These are phyloP conservation scores for Romanogobio albipinnatus DNA, from an alignment of 2,113 vertebrate genomes.

Conservation along the genomic window DNA sequence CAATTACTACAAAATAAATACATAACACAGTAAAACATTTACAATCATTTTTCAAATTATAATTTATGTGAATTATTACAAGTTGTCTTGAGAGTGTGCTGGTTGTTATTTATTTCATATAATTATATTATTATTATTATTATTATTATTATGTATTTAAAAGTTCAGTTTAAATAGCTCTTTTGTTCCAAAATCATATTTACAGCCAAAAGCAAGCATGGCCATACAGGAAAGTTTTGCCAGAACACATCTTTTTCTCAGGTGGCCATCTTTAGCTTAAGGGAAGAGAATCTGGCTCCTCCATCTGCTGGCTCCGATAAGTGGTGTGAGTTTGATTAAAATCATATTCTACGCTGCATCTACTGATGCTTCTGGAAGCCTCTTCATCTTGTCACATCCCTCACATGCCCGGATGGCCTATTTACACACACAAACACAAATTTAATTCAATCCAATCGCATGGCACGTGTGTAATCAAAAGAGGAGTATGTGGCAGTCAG, in stretches of 20 bases:
- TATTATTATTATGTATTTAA: neutral
- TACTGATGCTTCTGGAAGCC: slow-evolving; percentile 37
- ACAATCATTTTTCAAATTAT: neutral
- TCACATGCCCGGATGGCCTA: slow-evolving; percentile 49
- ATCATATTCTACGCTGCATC: slow-evolving; percentile 36
- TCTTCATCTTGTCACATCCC: slow-evolving; percentile 53
- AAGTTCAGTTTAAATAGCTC: neutral
- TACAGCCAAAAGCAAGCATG: neutral
- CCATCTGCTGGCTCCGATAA: slow-evolving; percentile 44
- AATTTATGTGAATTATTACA: no score
- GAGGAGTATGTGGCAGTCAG: slow-evolving; percentile 40
- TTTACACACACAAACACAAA: slow-evolving; percentile 52
- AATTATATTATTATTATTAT: neutral
- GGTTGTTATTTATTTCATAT: neutral
- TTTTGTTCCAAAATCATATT: neutral
- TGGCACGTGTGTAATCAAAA: slow-evolving; percentile 46
- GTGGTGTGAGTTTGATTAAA: slow-evolving; percentile 50
- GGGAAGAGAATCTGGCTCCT: slow-evolving; percentile 25
- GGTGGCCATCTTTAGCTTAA: slow-evolving; percentile 33
- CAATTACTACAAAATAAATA: neutral
- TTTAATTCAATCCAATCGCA: slow-evolving; percentile 38
- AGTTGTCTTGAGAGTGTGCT: neutral
- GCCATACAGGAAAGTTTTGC: neutral
- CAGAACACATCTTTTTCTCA: slow-evolving; percentile 26
- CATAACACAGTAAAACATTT: neutral